Evolutionary conservation across 2,888 invertebrate genomes (phyloP).

Genomic region (Teleogryllus oceanicus): DNA sequence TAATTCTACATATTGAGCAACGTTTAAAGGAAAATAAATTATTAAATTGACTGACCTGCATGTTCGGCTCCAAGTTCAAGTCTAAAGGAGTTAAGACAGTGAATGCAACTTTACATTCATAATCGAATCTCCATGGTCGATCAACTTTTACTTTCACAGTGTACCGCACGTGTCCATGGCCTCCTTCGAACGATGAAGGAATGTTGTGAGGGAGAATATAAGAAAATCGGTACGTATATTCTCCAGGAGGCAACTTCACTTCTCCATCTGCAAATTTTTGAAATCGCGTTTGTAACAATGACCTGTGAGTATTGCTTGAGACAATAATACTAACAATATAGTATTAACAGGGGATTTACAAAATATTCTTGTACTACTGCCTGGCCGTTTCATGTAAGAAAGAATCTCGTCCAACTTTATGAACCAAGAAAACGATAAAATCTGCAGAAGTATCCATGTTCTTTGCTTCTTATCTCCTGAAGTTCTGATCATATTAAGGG

Average conservation of each 20-base stretch:
- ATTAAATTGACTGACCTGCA: constrained; percentile 53
- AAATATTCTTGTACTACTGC: too few species aligned
- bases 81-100: constrained; percentile 78
- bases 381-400: too few species aligned
- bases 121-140: constrained; percentile 79
- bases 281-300: too few species aligned
- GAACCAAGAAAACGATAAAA: too few species aligned
- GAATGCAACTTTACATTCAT: constrained; percentile 75
- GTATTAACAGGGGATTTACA: too few species aligned
- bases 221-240: constrained; percentile 72
- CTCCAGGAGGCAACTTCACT: constrained; percentile 67
- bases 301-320: too few species aligned
- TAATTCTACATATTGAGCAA: too few species aligned
- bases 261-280: constrained; percentile 55
- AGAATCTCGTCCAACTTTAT: too few species aligned
- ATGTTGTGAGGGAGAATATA: constrained; percentile 58
- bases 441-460: too few species aligned
- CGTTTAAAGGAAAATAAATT: background rate
- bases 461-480: too few species aligned
- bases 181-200: constrained; percentile 63
- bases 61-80: constrained; percentile 69
- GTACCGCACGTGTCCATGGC: constrained; percentile 69
- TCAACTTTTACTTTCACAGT: constrained; percentile 74
- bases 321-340: too few species aligned
- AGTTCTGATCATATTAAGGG: too few species aligned